Evolutionary conservation across 2,888 invertebrate genomes (phyloP), one percentile per base, ranked within the genome.

Genomic region (Germaria angustata): DNA sequence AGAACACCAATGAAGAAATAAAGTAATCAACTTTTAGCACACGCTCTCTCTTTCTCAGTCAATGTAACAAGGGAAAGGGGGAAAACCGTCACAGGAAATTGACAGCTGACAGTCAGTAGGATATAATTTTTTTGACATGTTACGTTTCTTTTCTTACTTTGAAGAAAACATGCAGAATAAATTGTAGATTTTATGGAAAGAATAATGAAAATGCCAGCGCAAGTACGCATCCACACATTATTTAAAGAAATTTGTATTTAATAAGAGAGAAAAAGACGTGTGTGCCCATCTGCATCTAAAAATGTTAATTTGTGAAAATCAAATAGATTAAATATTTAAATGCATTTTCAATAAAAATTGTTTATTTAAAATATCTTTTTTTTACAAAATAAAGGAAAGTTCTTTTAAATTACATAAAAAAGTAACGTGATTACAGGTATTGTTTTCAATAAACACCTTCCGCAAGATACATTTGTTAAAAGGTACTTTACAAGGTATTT

Each of bases 81-180:
- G 28, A 61, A 75, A 75, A 44, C 39, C 65, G 65, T 73, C 32
- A 41, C 11, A 61, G 46, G 32, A 49, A 79, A 79, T 51, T 79
- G 77, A 79, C 82, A 82, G 79, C 82, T 82, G 82, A 71, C 82
- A 79, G 51, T 44, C 44, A 59, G 39, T 53, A 24, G 53, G 77
- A 53, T 53, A 44, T 44, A 15, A n/a, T 15, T 59, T n/a, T 57
- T 66, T 66, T 59, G 66, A 73, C 49, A 66, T 59, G 34, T 72
- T 65, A 57, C 32, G 57, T 3, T 65, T 49, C 41, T 32, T 49
- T 34, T 69, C 41, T 17, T 24, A 7, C 46, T 57, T 57, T 32
- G 13, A 53, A 59, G 46, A 17, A 34, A 44, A 20, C n/a, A 49
- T 36, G 24, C 36, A 49, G 49, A 36, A 22, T 36, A 59, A 59